These are phyloP conservation scores for Limnephilus auricula DNA, from an alignment of 2,888 invertebrate genomes.

Conservation along the genomic window DNA sequence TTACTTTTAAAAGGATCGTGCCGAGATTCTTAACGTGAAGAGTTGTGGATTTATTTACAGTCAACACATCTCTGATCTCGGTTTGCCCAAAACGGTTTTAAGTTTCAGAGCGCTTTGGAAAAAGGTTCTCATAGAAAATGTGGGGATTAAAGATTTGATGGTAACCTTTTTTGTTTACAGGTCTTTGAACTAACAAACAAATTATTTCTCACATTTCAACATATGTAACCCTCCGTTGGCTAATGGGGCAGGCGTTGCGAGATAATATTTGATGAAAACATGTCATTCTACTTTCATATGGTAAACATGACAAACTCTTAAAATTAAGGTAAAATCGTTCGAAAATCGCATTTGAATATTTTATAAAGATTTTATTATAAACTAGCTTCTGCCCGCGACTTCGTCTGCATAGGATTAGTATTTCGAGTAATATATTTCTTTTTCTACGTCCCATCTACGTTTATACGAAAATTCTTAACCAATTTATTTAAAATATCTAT, in stretches of 20 bases:
- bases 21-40: conserved; percentile 7
- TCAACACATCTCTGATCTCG: not conserved
- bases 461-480: too few relatives aligned
- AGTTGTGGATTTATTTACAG: not conserved
- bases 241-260: not conserved
- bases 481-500: too few relatives aligned
- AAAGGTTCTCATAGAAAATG: not conserved
- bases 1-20: conserved; percentile 12
- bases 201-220: conserved; percentile 27
- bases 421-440: too few relatives aligned
- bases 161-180: not conserved
- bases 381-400: too few relatives aligned
- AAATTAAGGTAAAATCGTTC: too few relatives aligned
- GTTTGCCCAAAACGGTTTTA: not conserved
- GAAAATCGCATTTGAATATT: too few relatives aligned
- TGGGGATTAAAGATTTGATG: not conserved
- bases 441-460: too few relatives aligned
- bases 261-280: too few relatives aligned
- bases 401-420: too few relatives aligned
- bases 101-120: not conserved
- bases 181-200: not conserved
- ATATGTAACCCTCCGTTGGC: not conserved
- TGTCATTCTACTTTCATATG: too few relatives aligned
- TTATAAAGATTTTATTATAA: too few relatives aligned
- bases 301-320: too few relatives aligned